A percentile compares a stretch with the other conserved stretches of the same genome.
phyloP scores from a whole-genome alignment of 2,797 vertebrate genomes.

The Eremophila alpestris region DNA sequence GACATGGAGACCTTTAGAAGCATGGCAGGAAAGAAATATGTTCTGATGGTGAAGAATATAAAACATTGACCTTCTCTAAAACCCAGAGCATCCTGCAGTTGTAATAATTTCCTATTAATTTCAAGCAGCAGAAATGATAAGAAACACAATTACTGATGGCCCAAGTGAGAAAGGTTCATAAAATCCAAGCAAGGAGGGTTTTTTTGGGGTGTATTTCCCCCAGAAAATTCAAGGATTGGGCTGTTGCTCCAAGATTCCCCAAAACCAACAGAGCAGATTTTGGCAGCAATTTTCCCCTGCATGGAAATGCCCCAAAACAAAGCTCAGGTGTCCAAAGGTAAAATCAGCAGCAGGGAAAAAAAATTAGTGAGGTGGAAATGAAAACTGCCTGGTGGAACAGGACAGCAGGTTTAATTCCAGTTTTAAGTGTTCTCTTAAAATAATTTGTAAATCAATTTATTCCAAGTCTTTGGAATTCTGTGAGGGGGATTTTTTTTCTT shows the following conservation, averaged over 20 bases:
- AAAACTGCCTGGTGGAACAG: not conserved
- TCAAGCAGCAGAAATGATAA: not conserved
- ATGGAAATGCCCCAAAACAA: not conserved
- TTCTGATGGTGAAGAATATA: not conserved
- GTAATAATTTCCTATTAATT: not conserved
- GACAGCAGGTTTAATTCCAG: not conserved
- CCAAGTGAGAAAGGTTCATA: not conserved
- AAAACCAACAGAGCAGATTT: not conserved
- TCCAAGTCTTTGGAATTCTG: not conserved
- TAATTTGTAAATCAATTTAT: not conserved
- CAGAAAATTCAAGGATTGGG: not conserved
- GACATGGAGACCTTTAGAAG: not conserved
- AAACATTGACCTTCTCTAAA: not conserved
- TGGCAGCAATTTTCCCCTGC: not conserved
- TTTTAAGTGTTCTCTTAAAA: not conserved
- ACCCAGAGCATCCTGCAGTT: not conserved
- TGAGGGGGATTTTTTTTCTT: accelerated
- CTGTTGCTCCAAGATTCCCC: not conserved
- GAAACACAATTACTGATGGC: not conserved
- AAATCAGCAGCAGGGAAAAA: not conserved
- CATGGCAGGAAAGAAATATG: not conserved
- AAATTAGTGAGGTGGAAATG: accelerated
- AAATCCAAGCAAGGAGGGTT: not conserved
- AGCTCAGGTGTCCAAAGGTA: not conserved
- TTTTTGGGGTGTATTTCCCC: not conserved